Evolutionary conservation across 2,113 vertebrate genomes (phyloP).

Genomic region (Ibidorhyncha struthersii): DNA sequence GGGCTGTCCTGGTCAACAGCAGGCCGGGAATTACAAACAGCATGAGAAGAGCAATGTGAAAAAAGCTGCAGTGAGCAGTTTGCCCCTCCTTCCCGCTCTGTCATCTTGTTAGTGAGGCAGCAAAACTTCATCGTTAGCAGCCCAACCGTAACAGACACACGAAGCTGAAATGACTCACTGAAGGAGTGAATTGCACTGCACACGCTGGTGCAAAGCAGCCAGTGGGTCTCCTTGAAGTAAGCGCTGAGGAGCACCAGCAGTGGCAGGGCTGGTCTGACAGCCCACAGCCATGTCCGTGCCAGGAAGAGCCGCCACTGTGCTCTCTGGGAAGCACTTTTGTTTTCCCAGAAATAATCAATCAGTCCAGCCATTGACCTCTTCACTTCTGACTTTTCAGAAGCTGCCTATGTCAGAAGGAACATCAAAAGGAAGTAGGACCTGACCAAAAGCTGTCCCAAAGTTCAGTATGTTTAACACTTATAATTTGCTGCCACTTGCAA

Average conservation of each 20-base stretch:
- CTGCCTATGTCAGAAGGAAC: not conserved
- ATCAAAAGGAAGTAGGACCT: not conserved
- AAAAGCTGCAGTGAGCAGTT: not conserved
- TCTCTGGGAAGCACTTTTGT: not conserved
- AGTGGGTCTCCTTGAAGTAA: not conserved
- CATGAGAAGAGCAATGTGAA: not conserved
- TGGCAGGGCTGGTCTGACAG: fast-evolving
- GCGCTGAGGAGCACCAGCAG: not conserved
- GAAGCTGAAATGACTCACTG: not conserved
- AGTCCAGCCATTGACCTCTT: not conserved
- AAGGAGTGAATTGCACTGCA: not conserved
- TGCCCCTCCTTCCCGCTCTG: not conserved
- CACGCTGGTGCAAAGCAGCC: not conserved
- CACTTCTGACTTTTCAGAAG: not conserved
- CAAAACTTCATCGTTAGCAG: not conserved
- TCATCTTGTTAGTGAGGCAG: not conserved
- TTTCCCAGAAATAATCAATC: not conserved
- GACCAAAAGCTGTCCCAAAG: not conserved
- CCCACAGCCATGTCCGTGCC: not conserved
- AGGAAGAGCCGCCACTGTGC: fast-evolving
- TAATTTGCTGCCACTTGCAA: not conserved
- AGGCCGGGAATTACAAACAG: not conserved
- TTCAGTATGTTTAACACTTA: not conserved
- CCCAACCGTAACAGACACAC: not conserved
- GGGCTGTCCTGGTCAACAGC: not conserved